Evolutionary conservation across 1,140 invertebrate species (phyloP).

Genomic region (Thalassaphorura encarpata): DNA sequence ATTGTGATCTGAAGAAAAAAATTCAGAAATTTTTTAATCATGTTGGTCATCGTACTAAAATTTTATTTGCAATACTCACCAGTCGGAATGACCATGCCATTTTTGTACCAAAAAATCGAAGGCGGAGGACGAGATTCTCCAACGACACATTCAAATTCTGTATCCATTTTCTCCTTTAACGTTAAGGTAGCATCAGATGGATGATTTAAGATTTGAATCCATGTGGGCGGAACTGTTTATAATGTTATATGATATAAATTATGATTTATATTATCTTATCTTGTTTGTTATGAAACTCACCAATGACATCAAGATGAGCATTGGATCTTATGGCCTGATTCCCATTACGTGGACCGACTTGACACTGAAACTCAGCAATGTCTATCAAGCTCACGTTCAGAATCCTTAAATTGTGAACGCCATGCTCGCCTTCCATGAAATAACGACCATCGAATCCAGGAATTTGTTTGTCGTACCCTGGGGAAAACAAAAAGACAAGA

Average conservation of each 20-base stretch:
- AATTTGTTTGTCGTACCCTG: slow-evolving; percentile 69
- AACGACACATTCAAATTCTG: slow-evolving; percentile 69
- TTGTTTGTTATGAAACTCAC: too few species aligned
- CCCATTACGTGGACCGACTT: slow-evolving; percentile 66
- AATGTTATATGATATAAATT: too few species aligned
- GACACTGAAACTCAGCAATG: slow-evolving; percentile 86
- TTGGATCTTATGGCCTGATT: slow-evolving; percentile 73
- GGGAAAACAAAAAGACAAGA: slow-evolving; percentile 31
- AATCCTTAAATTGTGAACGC: slow-evolving; percentile 76
- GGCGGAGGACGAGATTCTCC: slow-evolving; percentile 77
- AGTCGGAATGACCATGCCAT: slow-evolving; percentile 66
- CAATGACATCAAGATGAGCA: slow-evolving; percentile 69
- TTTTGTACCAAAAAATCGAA: slow-evolving; percentile 76
- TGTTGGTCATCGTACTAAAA: too few species aligned
- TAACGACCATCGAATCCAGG: slow-evolving; percentile 77
- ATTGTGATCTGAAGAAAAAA: slow-evolving; percentile 42
- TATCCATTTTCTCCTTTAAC: slow-evolving; percentile 67
- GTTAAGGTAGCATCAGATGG: slow-evolving; percentile 65
- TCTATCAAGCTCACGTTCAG: slow-evolving; percentile 72
- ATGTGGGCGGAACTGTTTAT: slow-evolving; percentile 69
- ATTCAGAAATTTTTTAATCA: too few species aligned
- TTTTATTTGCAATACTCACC: too few species aligned
- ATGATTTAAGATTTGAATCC: slow-evolving; percentile 71
- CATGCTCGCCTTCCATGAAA: slow-evolving; percentile 66
- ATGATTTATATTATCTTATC: too few species aligned